These are phyloP conservation scores for Eupithecia centaureata DNA, from an alignment of 2,888 invertebrate species.

Conservation along the genomic window DNA sequence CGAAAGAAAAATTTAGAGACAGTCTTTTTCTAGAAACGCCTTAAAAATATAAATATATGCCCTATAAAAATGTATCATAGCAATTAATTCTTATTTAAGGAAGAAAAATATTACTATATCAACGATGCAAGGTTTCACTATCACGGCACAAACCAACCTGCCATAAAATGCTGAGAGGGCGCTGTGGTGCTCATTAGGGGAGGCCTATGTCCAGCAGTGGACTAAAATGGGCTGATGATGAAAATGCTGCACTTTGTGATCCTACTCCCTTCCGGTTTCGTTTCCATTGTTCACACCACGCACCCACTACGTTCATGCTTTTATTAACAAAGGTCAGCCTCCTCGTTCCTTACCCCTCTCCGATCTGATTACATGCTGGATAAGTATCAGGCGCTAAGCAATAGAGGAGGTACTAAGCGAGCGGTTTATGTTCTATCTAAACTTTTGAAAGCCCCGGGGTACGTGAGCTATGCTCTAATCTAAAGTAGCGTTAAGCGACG, in stretches of 20 bases:
- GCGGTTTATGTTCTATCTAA: constrained; percentile 18
- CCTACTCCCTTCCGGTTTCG: neutral
- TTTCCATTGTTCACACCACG: neutral
- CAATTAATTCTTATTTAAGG: neutral
- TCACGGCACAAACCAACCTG: neutral
- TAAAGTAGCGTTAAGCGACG: constrained; percentile 16
- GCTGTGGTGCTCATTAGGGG: no score
- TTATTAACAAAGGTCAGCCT: neutral
- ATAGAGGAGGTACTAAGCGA: constrained; percentile 21
- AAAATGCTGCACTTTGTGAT: no score
- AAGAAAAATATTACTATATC: no score
- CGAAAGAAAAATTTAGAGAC: neutral
- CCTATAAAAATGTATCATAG: neutral
- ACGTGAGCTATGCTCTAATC: constrained; percentile 14
- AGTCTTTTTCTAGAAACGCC: no score
- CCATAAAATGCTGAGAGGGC: no score
- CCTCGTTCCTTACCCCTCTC: neutral
- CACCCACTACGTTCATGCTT: neutral
- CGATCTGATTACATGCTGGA: constrained; percentile 22
- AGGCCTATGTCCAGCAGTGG: no score
- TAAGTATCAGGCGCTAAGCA: constrained; percentile 9
- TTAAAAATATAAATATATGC: no score
- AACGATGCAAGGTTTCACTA: neutral
- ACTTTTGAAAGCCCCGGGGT: constrained; percentile 16
- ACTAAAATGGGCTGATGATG: no score